A percentile compares a stretch with the other conserved stretches of the same genome.
phyloP scores from a whole-genome alignment of 2,888 invertebrate species.

The Andrena bucephala region DNA sequence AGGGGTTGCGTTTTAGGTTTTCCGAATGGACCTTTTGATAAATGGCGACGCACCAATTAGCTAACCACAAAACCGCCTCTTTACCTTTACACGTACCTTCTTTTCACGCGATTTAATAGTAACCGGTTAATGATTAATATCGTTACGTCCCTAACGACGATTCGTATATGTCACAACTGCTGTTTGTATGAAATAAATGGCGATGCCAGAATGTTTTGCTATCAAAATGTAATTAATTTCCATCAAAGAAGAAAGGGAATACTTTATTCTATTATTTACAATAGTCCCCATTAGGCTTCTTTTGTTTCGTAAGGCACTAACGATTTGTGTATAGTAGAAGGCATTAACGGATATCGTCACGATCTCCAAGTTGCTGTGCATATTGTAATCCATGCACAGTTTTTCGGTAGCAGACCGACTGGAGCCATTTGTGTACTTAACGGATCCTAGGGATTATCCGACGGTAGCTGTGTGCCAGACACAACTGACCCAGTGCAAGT shows the following conservation, averaged over 20 bases:
- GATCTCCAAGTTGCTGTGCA: not conserved
- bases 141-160: not conserved
- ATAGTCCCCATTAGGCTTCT: not conserved
- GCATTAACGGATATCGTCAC: not conserved
- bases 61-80: not conserved
- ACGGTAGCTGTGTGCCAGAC: slow-evolving; percentile 39
- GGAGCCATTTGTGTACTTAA: slow-evolving; percentile 71
- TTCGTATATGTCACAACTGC: not conserved
- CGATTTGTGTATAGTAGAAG: not conserved
- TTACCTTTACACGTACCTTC: not conserved
- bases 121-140: not conserved
- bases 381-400: not conserved
- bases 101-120: not conserved
- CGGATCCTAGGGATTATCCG: slow-evolving; percentile 69
- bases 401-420: slow-evolving; percentile 17
- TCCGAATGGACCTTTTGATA: slow-evolving; percentile 57
- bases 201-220: not conserved
- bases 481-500: slow-evolving; percentile 67
- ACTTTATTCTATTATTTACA: not conserved
- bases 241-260: not conserved
- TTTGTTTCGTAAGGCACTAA: not conserved
- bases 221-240: not conserved
- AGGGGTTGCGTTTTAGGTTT: slow-evolving; percentile 64
- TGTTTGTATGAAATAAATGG: not conserved
- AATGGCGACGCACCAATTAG: slow-evolving; percentile 23